Percentiles rank a stretch among this genome's conserved stretches.
These are phyloP conservation scores for Falcaria lacertinaria DNA, from an alignment of 2,888 invertebrate genomes.

Conservation along the genomic window DNA sequence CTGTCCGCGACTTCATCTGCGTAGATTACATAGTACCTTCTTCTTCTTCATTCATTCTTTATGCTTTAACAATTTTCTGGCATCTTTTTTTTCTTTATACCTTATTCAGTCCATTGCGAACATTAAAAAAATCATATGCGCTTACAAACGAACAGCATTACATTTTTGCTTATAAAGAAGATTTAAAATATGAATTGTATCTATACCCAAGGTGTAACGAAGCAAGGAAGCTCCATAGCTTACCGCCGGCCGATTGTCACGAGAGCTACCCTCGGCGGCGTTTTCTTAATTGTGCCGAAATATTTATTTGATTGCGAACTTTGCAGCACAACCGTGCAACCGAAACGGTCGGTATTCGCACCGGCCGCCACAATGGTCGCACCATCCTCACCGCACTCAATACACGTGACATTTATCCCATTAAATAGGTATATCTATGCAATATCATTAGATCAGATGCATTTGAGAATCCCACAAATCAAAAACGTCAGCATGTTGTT, in stretches of 20 bases:
- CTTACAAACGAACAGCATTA: too few relatives aligned
- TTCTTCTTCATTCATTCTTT: too few relatives aligned
- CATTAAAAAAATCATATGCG: too few relatives aligned
- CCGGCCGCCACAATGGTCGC: conserved; percentile 57
- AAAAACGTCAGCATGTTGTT: background rate
- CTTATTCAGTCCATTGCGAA: too few relatives aligned
- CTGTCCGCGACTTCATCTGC: too few relatives aligned
- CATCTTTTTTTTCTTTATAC: too few relatives aligned
- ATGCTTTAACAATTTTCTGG: too few relatives aligned
- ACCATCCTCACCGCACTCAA: conserved; percentile 36
- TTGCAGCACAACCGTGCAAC: conserved; percentile 71
- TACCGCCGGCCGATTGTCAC: conserved; percentile 63
- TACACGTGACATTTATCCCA: conserved; percentile 38
- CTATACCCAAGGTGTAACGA: conserved; percentile 17
- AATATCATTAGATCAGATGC: background rate
- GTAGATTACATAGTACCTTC: too few relatives aligned
- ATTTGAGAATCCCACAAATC: too few relatives aligned
- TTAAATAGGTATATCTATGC: conserved; percentile 46
- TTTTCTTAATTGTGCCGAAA: conserved; percentile 81
- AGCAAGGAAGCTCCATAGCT: conserved; percentile 44
- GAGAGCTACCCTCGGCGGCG: conserved; percentile 76
- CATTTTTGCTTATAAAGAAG: too few relatives aligned
- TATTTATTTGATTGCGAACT: conserved; percentile 79
- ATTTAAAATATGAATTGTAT: too few relatives aligned
- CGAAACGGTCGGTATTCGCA: conserved; percentile 75